A percentile compares a stretch with the other conserved stretches of the same genome.
These are phyloP conservation scores for Eira barbara DNA, from an alignment of 2,113 vertebrate genomes.

Conservation along the genomic window DNA sequence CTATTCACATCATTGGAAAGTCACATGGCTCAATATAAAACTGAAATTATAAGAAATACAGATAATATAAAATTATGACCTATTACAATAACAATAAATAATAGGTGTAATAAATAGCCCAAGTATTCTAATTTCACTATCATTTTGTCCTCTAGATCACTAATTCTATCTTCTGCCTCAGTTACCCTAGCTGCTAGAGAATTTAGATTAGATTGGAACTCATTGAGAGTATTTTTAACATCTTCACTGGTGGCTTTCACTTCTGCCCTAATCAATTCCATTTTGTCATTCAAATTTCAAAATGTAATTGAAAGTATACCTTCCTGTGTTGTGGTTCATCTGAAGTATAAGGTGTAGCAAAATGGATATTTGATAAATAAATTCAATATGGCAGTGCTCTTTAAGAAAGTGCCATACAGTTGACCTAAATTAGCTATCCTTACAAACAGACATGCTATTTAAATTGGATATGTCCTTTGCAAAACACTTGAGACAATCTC, in stretches of 20 bases:
- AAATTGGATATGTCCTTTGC: not conserved
- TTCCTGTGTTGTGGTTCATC: constrained; percentile 42
- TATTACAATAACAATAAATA: constrained; percentile 69
- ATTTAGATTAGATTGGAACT: too few relatives aligned
- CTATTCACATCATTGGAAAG: constrained; percentile 67
- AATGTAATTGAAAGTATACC: constrained; percentile 43
- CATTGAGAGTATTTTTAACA: too few relatives aligned
- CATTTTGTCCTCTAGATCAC: too few relatives aligned
- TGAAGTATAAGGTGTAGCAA: not conserved
- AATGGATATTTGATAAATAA: constrained; percentile 13
- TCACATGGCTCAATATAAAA: constrained; percentile 56
- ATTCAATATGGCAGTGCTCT: not conserved
- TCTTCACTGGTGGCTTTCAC: too few relatives aligned
- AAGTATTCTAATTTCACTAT: constrained; percentile 31
- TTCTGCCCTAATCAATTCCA: too few relatives aligned
- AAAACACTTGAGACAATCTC: not conserved
- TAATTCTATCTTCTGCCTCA: too few relatives aligned
- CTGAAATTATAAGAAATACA: constrained; percentile 74
- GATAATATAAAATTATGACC: constrained; percentile 67
- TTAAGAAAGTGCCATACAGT: not conserved
- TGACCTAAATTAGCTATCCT: not conserved
- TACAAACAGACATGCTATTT: not conserved
- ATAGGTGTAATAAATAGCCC: not conserved
- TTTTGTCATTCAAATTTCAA: constrained; percentile 24
- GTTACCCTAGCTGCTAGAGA: too few relatives aligned